Evolutionary conservation across 2,888 invertebrate species (phyloP).

Genomic region (Tinea trinotella): DNA sequence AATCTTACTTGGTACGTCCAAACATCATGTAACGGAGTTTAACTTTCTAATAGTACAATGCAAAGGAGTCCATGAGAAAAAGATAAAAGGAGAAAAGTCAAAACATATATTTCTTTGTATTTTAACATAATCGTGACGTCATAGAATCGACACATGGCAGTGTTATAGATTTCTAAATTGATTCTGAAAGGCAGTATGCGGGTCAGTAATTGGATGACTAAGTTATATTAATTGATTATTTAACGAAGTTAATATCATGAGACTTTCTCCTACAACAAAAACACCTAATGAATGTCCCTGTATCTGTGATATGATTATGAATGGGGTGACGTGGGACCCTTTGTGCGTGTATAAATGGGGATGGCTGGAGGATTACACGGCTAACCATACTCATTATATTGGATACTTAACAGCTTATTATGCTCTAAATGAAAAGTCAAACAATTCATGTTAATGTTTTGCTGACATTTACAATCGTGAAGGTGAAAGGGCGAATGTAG

Average conservation of each 20-base stretch:
- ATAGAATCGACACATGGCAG: not conserved
- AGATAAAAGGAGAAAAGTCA: not conserved
- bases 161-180: constrained; percentile 39
- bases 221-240: constrained; percentile 42
- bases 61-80: not conserved
- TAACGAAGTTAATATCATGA: constrained; percentile 29
- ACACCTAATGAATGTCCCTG: constrained; percentile 25
- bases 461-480: constrained; percentile 36
- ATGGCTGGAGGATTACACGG: constrained; percentile 51
- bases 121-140: not conserved
- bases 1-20: constrained; percentile 4
- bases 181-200: constrained; percentile 49
- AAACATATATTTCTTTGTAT: not conserved
- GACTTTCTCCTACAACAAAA: constrained; percentile 32
- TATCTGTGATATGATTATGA: constrained; percentile 35
- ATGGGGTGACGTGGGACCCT: constrained; percentile 43
- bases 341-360: constrained; percentile 36
- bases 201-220: constrained; percentile 52
- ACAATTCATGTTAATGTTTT: constrained; percentile 28
- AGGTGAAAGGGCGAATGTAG: constrained; percentile 33
- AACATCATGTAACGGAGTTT: constrained; percentile 4
- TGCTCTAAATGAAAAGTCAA: constrained; percentile 48
- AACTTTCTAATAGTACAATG: constrained; percentile 2
- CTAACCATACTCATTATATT: constrained; percentile 45
- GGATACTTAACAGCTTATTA: constrained; percentile 53